phyloP scores from a whole-genome alignment of 2,113 vertebrate species.

The Macquaria australasica region DNA sequence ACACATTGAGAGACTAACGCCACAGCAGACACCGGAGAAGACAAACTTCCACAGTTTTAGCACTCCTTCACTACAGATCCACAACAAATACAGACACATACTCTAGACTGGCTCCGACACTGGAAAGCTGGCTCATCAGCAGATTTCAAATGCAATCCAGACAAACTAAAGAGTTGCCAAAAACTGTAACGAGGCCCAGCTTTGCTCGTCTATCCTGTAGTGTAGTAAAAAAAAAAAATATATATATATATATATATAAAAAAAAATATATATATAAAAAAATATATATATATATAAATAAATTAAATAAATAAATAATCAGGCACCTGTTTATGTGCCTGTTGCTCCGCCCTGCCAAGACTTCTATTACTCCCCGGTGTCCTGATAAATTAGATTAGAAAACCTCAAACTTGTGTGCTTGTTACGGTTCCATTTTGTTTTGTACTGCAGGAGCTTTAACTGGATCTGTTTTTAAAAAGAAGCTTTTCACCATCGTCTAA shows the following conservation, averaged over 20 bases:
- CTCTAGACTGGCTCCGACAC: constrained; percentile 35
- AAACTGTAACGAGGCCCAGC: constrained; percentile 25
- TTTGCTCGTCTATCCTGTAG: background rate
- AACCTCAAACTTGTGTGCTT: constrained; percentile 3
- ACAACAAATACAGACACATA: constrained; percentile 41
- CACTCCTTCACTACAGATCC: constrained; percentile 31
- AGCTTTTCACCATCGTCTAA: background rate
- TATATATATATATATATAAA: too few species aligned
- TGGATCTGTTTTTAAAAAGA: background rate
- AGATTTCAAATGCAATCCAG: constrained; percentile 52
- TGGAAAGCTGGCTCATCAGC: constrained; percentile 60
- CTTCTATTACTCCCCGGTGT: constrained; percentile 13
- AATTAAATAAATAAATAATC: too few species aligned
- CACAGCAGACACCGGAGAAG: background rate
- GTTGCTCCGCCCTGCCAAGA: constrained; percentile 25
- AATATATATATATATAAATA: too few species aligned
- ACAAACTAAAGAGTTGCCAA: constrained; percentile 33
- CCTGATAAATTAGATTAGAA: constrained; percentile 32
- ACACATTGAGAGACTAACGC: background rate
- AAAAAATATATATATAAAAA: too few species aligned
- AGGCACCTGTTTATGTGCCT: constrained; percentile 43
- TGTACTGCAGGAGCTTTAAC: background rate
- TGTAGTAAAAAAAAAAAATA: too few species aligned
- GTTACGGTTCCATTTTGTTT: background rate
- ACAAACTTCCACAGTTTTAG: constrained; percentile 1